Conservation (phyloP, 2,888 invertebrate genomes). For the Cerceris rybyensis region DNA sequence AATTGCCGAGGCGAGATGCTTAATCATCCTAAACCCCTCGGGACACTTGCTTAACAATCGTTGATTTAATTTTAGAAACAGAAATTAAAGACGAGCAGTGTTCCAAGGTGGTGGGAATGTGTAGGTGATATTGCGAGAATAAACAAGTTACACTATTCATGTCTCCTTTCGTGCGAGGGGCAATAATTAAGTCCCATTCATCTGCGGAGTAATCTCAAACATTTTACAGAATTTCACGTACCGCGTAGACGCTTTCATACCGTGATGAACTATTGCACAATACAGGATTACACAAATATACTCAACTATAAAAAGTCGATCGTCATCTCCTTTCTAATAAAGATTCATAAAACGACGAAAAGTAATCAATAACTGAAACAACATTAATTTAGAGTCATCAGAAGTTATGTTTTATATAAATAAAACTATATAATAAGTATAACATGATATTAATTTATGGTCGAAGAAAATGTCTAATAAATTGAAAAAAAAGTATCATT, state of each 20-base stretch:
- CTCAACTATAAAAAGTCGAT: background rate
- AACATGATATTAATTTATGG: too few relatives aligned
- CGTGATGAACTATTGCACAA: slow-evolving; percentile 12
- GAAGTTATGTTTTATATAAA: too few relatives aligned
- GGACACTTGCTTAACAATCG: slow-evolving; percentile 44
- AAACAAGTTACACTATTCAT: slow-evolving; percentile 21
- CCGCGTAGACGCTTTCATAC: slow-evolving; percentile 1
- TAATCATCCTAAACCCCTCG: slow-evolving; percentile 39
- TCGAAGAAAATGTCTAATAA: too few relatives aligned
- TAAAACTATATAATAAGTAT: too few relatives aligned
- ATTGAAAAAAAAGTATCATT: too few relatives aligned
- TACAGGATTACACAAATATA: slow-evolving; percentile 3
- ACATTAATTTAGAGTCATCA: too few relatives aligned
- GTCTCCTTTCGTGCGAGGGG: slow-evolving; percentile 31
- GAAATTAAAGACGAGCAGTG: slow-evolving; percentile 6
- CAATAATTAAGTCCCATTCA: slow-evolving; percentile 49
- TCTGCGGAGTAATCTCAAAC: slow-evolving; percentile 45
- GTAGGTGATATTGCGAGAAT: slow-evolving; percentile 44
- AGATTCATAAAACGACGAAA: too few relatives aligned
- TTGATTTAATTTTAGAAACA: slow-evolving; percentile 2
- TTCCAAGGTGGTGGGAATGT: slow-evolving; percentile 46
- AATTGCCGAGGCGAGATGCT: slow-evolving; percentile 20
- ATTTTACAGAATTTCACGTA: slow-evolving; percentile 36
- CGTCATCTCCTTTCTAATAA: too few relatives aligned
- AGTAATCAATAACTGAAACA: too few relatives aligned